Base-by-base conservation (phyloP, 2,113 vertebrate genomes). In the Nematolebias whitei region DNA sequence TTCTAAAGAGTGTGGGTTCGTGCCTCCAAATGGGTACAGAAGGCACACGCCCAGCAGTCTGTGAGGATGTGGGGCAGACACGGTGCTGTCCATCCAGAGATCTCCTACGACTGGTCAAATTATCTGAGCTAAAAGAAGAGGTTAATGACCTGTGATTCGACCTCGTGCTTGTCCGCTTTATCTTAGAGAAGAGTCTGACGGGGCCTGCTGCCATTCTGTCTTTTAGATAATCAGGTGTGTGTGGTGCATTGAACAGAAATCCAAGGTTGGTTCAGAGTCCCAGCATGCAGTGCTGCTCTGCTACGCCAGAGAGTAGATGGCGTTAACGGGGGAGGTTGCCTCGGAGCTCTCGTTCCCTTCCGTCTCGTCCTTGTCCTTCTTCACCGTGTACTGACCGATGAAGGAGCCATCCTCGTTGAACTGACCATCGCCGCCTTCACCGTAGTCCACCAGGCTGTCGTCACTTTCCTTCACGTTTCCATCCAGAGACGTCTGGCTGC, bases 301-400 rank as follows among this genome's bases (percentile, higher is more conserved):
- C 88, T 94, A 98, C 50, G 97, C 98, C 92, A 99, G 82, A 0
- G 97, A 98, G 71, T 99, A 98, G 89, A 98, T 97, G 65, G 97
- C 97, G 1, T 99, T 99, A 84, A 99, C 96, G 0, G 98, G 98
- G 0, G 97, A 99, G 0, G 98, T 99, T 88, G 98, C 96, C 88
- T 98, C 96, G 0, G 98, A 98, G 92, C 98, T 99, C 83, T 99
- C 98, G 0, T 98, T 99, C 84, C 98, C 98, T 87, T 99, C 98
- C 0, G 97, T 98, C 82, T 99, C 98, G 9, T 99, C 97, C 76
- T 98, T 98, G 95, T 99, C 98, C 90, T 99, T 99, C 91, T 95
- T 98, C 79, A 98, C 98, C 0, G 98, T 99, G 92, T 99, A 99
- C 90, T 99, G 98, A 80, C 98, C 98, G 2, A 99, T 99, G 82